phyloP scores from a whole-genome alignment of 2,113 vertebrate species.

The Empidonax alnorum region DNA sequence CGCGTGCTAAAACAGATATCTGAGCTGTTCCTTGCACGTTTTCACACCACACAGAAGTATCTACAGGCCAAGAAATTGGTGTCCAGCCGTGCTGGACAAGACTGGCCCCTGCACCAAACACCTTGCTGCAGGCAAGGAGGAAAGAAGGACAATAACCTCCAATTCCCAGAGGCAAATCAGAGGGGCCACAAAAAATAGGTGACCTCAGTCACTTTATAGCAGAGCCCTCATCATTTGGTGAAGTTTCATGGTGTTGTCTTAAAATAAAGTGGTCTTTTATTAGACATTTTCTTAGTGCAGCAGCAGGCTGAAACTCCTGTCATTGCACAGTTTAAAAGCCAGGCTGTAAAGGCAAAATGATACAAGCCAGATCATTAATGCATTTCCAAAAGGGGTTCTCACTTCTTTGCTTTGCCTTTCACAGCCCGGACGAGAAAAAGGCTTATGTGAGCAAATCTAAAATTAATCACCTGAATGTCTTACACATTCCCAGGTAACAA shows the following conservation, averaged over 20 bases:
- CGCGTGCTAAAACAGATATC: not conserved
- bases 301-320: not conserved
- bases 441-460: slow-evolving; percentile 45
- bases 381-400: not conserved
- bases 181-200: not conserved
- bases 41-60: not conserved
- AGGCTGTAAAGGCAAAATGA: not conserved
- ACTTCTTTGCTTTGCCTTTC: slow-evolving; percentile 13
- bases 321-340: not conserved
- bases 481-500: slow-evolving; percentile 15
- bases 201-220: not conserved
- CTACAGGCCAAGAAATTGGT: not conserved
- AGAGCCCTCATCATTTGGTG: not conserved
- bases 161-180: not conserved
- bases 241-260: not conserved
- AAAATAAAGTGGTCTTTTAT: not conserved
- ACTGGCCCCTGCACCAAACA: not conserved
- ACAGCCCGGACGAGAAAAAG: not conserved
- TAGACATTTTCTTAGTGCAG: not conserved
- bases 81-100: not conserved
- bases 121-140: not conserved
- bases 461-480: slow-evolving; percentile 30
- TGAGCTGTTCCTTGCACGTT: not conserved
- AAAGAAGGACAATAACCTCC: not conserved
- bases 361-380: not conserved